phyloP scores from a whole-genome alignment of 2,888 invertebrate genomes.

The Dexiosoma caninum region DNA sequence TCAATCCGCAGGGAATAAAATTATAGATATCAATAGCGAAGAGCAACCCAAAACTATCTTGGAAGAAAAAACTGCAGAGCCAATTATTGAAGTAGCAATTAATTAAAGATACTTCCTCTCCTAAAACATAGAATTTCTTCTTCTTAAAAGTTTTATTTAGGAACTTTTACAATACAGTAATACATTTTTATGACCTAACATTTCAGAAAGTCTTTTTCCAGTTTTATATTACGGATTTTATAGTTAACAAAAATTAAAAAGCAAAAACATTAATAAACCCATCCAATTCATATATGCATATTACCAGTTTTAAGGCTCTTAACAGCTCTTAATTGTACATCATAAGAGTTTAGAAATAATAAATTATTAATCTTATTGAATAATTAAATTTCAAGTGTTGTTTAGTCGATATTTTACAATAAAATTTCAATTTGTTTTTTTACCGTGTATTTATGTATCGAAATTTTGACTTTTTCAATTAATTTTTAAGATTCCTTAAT shows the following conservation, averaged over 20 bases:
- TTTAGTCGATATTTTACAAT: neutral
- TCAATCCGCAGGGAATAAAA: neutral
- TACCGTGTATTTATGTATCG: neutral
- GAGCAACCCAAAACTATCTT: neutral
- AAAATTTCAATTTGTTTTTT: neutral
- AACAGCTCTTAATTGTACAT: slow-evolving; percentile 32
- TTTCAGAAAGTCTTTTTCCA: neutral
- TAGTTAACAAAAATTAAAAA: slow-evolving; percentile 22
- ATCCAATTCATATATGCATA: slow-evolving; percentile 40
- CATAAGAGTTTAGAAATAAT: slow-evolving; percentile 1
- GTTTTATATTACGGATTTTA: slow-evolving; percentile 14
- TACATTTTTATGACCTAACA: neutral
- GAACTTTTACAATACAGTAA: neutral
- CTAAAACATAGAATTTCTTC: neutral
- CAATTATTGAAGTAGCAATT: slow-evolving; percentile 29
- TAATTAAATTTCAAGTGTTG: slow-evolving; percentile 7
- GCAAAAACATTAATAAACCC: slow-evolving; percentile 11
- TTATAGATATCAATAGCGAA: neutral
- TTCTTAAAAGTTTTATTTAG: neutral
- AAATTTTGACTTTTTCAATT: neutral
- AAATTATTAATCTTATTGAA: slow-evolving; percentile 27
- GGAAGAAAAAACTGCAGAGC: slow-evolving; percentile 19
- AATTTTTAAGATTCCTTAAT: neutral
- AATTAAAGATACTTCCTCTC: slow-evolving; percentile 20
- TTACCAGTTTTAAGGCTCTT: slow-evolving; percentile 33